Percentiles rank a stretch among this genome's conserved stretches.
Evolutionary conservation across 2,888 invertebrate species (phyloP).

Genomic region (Neuroscelio doddi): DNA sequence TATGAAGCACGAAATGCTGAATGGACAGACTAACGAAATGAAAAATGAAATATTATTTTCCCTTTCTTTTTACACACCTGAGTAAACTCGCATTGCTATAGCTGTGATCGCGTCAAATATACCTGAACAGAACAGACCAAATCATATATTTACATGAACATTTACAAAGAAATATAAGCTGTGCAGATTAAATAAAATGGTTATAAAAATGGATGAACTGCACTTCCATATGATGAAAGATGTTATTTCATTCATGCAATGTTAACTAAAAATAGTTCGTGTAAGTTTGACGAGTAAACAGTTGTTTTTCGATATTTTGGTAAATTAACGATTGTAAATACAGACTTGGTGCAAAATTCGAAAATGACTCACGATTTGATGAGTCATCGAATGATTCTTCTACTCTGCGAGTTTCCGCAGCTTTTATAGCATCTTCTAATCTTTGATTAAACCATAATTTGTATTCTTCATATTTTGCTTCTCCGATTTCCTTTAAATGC

Average conservation of each 20-base stretch:
- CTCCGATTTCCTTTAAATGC: slow-evolving; percentile 81
- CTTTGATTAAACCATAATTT: slow-evolving; percentile 86
- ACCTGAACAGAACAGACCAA: slow-evolving; percentile 72
- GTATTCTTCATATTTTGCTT: slow-evolving; percentile 82
- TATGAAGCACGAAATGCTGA: slow-evolving; percentile 60
- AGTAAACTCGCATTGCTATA: slow-evolving; percentile 69
- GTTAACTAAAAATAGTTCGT: slow-evolving; percentile 7
- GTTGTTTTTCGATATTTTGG: too few species aligned
- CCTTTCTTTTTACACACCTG: slow-evolving; percentile 68
- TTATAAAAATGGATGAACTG: not conserved
- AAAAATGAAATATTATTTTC: slow-evolving; percentile 28
- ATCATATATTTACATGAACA: slow-evolving; percentile 53
- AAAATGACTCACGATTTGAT: slow-evolving; percentile 59
- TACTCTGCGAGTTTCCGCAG: slow-evolving; percentile 75
- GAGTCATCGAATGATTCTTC: slow-evolving; percentile 49
- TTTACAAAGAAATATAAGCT: slow-evolving; percentile 23
- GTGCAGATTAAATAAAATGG: slow-evolving; percentile 12
- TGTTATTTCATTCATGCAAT: slow-evolving; percentile 48
- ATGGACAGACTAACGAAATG: slow-evolving; percentile 63
- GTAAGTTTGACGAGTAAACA: too few species aligned
- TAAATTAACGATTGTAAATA: too few species aligned
- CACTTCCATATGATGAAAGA: slow-evolving; percentile 11
- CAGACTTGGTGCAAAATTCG: too few species aligned
- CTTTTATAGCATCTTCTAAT: slow-evolving; percentile 89
- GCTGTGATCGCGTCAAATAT: slow-evolving; percentile 68